Percentiles rank a stretch among this genome's conserved stretches.
phyloP scores from a whole-genome alignment of 2,113 vertebrate genomes.

The Dromaius novaehollandiae region DNA sequence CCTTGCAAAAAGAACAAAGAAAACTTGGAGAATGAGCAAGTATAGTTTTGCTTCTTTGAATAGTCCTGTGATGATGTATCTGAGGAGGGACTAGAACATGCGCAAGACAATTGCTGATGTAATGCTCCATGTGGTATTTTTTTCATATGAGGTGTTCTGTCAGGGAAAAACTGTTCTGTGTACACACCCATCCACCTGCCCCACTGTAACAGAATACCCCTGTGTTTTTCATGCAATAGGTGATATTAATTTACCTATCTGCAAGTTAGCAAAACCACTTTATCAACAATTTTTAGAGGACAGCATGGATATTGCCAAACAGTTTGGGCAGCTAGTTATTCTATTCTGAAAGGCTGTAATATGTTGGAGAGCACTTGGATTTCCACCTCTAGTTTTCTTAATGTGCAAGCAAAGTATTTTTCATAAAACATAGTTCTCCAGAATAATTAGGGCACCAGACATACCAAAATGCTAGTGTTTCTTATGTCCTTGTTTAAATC shows the following conservation, averaged over 20 bases:
- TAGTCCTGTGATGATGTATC: neutral
- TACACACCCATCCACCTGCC: accelerated
- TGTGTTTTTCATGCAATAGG: neutral
- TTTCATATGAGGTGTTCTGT: neutral
- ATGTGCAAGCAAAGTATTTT: neutral
- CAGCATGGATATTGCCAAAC: neutral
- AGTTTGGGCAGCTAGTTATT: neutral
- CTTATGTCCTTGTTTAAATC: neutral
- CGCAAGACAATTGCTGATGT: neutral
- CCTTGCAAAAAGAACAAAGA: constrained; percentile 11
- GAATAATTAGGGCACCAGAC: neutral
- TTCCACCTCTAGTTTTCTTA: neutral
- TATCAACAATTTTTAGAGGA: neutral
- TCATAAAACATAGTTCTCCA: neutral
- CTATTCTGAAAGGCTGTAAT: neutral
- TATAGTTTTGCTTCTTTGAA: constrained; percentile 6
- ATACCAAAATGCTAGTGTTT: accelerated
- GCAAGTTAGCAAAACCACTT: neutral
- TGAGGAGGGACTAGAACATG: neutral
- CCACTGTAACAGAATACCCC: neutral
- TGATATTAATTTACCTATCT: neutral
- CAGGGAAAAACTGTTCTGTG: neutral
- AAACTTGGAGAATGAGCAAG: neutral
- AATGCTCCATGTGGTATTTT: neutral
- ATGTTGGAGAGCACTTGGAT: neutral